Conservation (phyloP, 2,888 invertebrate species). For the Cephus sareptanus region DNA sequence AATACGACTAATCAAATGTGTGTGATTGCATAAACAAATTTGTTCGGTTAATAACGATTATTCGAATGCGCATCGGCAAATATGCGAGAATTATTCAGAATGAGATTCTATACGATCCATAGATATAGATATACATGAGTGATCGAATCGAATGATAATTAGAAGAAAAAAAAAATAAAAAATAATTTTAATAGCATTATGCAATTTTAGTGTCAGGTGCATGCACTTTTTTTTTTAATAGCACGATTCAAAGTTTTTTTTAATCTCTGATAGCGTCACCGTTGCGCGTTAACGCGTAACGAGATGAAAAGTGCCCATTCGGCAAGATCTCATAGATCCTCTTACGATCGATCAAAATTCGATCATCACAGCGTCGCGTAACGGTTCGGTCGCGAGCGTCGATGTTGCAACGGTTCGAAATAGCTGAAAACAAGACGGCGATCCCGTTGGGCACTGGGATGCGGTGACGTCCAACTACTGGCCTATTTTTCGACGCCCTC, state of each 20-base stretch:
- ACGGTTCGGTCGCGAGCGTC: neutral
- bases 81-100: neutral
- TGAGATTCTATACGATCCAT: neutral
- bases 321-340: neutral
- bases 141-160: neutral
- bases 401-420: slow-evolving; percentile 56
- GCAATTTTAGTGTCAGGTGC: neutral
- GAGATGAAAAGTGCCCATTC: neutral
- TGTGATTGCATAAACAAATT: neutral
- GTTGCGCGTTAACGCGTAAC: neutral
- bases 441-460: slow-evolving; percentile 35
- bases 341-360: neutral
- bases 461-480: slow-evolving; percentile 53
- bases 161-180: neutral
- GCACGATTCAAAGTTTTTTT: neutral
- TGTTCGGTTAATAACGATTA: neutral
- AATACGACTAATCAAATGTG: neutral
- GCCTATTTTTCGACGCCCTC: slow-evolving; percentile 57
- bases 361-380: slow-evolving; percentile 6
- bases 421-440: slow-evolving; percentile 56
- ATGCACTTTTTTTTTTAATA: neutral
- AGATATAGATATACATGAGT: neutral
- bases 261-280: neutral
- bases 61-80: neutral
- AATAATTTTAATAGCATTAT: neutral